Percentiles rank a stretch among this genome's conserved stretches.
phyloP scores from a whole-genome alignment of 2,888 invertebrate genomes.

The Ophioninae sp. region DNA sequence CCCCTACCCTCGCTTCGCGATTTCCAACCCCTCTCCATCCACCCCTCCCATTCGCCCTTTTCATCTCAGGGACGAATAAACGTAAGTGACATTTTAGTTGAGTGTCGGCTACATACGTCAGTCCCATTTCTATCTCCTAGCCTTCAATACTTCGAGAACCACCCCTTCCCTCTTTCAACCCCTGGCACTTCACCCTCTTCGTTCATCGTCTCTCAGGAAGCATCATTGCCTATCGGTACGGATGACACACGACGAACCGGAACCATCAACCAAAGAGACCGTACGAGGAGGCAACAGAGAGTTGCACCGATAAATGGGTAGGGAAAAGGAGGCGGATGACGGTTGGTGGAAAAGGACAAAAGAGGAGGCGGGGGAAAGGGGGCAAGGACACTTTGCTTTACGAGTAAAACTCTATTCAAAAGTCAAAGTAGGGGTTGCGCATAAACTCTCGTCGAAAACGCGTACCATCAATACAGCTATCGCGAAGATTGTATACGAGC shows the following conservation, averaged over 20 bases:
- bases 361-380: not conserved
- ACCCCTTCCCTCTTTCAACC: not conserved
- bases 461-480: conserved; percentile 17
- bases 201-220: conserved; percentile 1
- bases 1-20: not conserved
- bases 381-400: not conserved
- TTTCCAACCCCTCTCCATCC: conserved; percentile 56
- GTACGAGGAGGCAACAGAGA: not conserved
- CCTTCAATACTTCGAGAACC: conserved; percentile 23
- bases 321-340: no score
- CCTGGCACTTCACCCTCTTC: not conserved
- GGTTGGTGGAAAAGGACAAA: no score
- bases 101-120: conserved; percentile 33
- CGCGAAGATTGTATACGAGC: conserved; percentile 21
- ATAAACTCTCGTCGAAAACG: conserved; percentile 13
- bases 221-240: not conserved
- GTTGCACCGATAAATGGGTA: not conserved
- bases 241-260: conserved; percentile 11
- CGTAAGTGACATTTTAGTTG: not conserved
- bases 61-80: not conserved
- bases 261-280: not conserved
- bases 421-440: conserved; percentile 1
- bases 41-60: conserved; percentile 4
- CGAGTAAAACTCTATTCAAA: conserved; percentile 9
- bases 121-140: conserved; percentile 37